Percentiles rank a stretch among this genome's conserved stretches.
These are phyloP conservation scores for Amphilophus citrinellus DNA, from an alignment of 2,113 vertebrate genomes.

Conservation along the genomic window DNA sequence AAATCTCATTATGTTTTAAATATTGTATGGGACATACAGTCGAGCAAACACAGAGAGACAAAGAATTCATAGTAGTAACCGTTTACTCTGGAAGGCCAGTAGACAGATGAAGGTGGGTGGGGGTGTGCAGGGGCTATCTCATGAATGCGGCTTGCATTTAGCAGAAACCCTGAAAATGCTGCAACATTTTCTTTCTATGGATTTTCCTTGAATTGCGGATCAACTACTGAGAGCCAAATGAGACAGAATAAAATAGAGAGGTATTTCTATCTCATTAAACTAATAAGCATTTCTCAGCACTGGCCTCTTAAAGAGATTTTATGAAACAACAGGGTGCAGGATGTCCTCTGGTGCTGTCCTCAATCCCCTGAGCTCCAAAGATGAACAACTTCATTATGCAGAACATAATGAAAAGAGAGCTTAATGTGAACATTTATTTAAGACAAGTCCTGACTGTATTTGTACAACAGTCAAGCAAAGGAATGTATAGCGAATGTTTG, in stretches of 20 bases:
- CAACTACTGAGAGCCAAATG: not conserved
- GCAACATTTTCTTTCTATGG: not conserved
- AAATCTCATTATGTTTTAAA: not conserved
- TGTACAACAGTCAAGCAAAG: not conserved
- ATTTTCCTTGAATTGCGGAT: not conserved
- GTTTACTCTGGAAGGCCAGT: not conserved
- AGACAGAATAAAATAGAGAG: not conserved
- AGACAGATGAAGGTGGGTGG: not conserved
- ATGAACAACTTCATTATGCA: slow-evolving; percentile 1
- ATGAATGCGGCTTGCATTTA: not conserved
- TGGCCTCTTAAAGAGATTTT: slow-evolving; percentile 17
- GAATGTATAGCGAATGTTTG: not conserved
- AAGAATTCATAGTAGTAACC: not conserved
- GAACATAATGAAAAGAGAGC: not conserved
- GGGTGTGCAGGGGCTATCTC: not conserved
- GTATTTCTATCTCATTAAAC: slow-evolving; percentile 17
- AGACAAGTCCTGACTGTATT: not conserved
- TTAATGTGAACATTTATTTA: not conserved
- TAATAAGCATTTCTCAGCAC: slow-evolving; percentile 9
- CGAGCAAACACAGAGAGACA: not conserved
- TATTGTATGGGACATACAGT: not conserved
- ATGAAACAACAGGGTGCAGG: not conserved
- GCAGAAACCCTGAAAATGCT: not conserved
- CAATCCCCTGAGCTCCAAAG: not conserved
- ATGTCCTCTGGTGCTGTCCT: not conserved